These are phyloP conservation scores for Euura saliciscinereae DNA, from an alignment of 1,140 invertebrate genomes.

Conservation along the genomic window DNA sequence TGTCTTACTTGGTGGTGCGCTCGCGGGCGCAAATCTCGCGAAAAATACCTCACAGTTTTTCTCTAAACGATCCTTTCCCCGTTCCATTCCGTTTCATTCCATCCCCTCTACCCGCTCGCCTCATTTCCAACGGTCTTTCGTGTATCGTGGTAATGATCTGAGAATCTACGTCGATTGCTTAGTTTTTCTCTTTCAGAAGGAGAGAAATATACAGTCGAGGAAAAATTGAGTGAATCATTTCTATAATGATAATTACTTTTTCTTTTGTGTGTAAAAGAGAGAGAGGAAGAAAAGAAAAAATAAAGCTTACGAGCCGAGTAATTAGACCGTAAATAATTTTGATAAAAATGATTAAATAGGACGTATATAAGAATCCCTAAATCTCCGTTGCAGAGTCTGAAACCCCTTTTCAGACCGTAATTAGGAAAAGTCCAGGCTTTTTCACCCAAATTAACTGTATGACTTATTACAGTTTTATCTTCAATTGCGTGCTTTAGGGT, in stretches of 20 bases:
- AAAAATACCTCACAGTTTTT: conserved; percentile 14
- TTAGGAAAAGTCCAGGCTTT: conserved; percentile 45
- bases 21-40: conserved; percentile 32
- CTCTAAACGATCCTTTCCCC: not conserved
- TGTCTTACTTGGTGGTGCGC: conserved; percentile 49
- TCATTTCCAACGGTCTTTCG: not conserved
- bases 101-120: too few species aligned
- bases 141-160: conserved; percentile 7
- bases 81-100: too few species aligned
- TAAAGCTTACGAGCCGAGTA: conserved; percentile 26
- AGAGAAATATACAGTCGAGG: too few species aligned
- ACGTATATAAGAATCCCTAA: conserved; percentile 36
- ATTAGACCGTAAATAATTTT: conserved; percentile 57
- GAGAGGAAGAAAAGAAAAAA: not conserved
- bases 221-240: too few species aligned
- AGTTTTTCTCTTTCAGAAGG: not conserved
- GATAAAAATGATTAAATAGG: conserved; percentile 56
- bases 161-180: not conserved
- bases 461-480: conserved; percentile 62
- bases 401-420: conserved; percentile 50
- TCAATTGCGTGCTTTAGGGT: conserved; percentile 40
- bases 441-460: conserved; percentile 58
- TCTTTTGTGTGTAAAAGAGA: not conserved
- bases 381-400: conserved; percentile 36
- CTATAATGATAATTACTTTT: too few species aligned